phyloP scores from a whole-genome alignment of 2,888 invertebrate species.

The Melanostoma scalare region DNA sequence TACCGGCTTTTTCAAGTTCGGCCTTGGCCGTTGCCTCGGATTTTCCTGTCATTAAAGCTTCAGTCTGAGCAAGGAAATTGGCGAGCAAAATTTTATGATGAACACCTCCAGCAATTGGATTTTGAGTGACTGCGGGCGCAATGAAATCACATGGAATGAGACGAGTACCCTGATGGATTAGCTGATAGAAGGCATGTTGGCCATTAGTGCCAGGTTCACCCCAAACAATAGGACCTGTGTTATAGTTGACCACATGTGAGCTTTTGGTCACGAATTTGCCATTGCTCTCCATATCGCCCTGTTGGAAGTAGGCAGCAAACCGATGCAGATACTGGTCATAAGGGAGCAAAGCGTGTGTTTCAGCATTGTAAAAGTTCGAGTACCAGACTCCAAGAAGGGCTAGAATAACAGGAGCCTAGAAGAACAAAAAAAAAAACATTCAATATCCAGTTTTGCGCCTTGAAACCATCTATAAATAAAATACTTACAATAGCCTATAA shows the following conservation, averaged over 20 bases:
- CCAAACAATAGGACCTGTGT: conserved; percentile 82
- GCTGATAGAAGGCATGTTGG: conserved; percentile 99
- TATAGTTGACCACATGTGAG: conserved; percentile 83
- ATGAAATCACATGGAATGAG: conserved; percentile 98
- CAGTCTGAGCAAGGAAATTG: conserved; percentile 99
- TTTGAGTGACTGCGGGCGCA: conserved; percentile 95
- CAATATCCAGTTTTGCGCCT: not conserved
- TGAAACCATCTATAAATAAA: conserved; percentile 64
- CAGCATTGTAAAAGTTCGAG: conserved; percentile 95
- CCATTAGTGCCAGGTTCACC: conserved; percentile 99
- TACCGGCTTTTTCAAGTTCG: conserved; percentile 91
- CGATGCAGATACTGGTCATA: conserved; percentile 99
- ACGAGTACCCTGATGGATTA: conserved; percentile 93
- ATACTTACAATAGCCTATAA: no score
- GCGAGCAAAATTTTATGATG: conserved; percentile 98
- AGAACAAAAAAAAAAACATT: conserved; percentile 51
- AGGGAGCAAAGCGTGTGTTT: conserved; percentile 97
- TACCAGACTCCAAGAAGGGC: conserved; percentile 97
- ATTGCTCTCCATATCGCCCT: conserved; percentile 99
- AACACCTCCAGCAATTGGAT: conserved; percentile 89
- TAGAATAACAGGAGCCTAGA: conserved; percentile 94
- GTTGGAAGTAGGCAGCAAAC: conserved; percentile 99
- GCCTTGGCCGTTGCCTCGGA: conserved; percentile 85
- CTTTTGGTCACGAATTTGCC: conserved; percentile 94
- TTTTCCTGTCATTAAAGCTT: conserved; percentile 95